Evolutionary conservation across 2,797 vertebrate genomes (phyloP).

Genomic region (Smutsia temminckii): DNA sequence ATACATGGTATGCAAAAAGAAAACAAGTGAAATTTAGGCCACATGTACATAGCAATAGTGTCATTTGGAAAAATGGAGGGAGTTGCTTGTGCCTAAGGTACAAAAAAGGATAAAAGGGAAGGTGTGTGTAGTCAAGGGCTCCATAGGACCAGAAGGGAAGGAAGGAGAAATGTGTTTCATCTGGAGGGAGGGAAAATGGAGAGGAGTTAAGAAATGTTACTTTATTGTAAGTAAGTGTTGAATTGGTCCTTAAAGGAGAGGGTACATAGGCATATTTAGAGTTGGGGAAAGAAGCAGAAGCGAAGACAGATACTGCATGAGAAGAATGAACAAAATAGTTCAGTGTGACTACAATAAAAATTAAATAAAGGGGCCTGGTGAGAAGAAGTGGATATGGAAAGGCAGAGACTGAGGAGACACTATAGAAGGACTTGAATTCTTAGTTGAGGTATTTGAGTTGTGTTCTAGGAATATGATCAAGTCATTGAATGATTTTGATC

Average conservation of each 20-base stretch:
- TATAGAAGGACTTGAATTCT: background rate
- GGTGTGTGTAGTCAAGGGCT: background rate
- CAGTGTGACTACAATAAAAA: background rate
- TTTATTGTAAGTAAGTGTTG: background rate
- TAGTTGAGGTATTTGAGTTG: background rate
- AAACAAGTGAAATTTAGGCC: background rate
- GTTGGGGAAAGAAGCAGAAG: background rate
- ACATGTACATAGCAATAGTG: background rate
- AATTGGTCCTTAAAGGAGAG: background rate
- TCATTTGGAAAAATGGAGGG: background rate
- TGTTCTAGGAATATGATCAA: background rate
- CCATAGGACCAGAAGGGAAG: background rate
- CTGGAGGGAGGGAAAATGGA: rapidly evolving
- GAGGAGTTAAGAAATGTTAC: background rate
- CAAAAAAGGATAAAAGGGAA: background rate
- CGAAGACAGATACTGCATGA: background rate
- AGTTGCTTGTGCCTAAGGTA: background rate
- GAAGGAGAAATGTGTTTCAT: background rate
- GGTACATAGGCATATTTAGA: background rate
- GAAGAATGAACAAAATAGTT: background rate
- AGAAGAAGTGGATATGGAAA: background rate
- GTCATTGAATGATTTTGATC: background rate
- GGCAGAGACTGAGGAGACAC: background rate
- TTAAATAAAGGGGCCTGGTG: background rate
- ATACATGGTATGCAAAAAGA: background rate